Base-by-base conservation (phyloP, 2,888 invertebrate genomes). In the Mongoloraphidia duomilia region DNA sequence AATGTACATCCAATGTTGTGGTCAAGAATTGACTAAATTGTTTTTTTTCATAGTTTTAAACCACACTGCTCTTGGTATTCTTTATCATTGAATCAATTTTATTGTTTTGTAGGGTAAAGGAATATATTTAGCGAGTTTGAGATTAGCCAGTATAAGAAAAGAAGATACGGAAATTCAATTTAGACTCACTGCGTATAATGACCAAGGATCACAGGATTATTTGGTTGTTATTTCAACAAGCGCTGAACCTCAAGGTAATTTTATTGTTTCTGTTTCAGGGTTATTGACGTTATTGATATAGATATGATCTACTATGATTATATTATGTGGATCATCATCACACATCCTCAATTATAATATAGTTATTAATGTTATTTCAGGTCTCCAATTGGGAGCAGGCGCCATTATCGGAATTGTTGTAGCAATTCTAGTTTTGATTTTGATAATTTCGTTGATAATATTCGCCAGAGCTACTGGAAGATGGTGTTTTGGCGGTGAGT, bases 401-500 rank as follows among this genome's bases (percentile, higher is more conserved):
- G 79, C 82, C 8, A 84, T 89, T 52, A 80, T 87, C 46, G 86
- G 83, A 48, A 85, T 88, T 55, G 80, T 84, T 12, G 74, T 84
- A 3, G 83, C 79, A 2, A 74, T 84, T 9, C 69, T 84, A 52
- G 68, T 83, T 37, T 65, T 87, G 1, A 67, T 87, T 12, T 70
- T 80, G 17, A 69, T 77, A 26, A 65, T 80, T 6, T 76, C 77
- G 60, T 68, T 87, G 55, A 65, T 81, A 45, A 78, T 87, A 52
- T 82, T 83, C 61, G 88, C 89, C 46, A 80, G 84, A 59, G 80
- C 82, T 53, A 86, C 86, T 52, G 84, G 84, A 61, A 75, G 84
- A 65, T 88, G 88, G 87, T 89, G 88, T 70, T 89, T 89, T 67
- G 83, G 82, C 67, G 87, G 88, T 88, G 70, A 82, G 85, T 79